Evolutionary conservation across 2,888 invertebrate species (phyloP), one percentile per base, ranked within the genome.

Genomic region (Agriopis aurantiaria): DNA sequence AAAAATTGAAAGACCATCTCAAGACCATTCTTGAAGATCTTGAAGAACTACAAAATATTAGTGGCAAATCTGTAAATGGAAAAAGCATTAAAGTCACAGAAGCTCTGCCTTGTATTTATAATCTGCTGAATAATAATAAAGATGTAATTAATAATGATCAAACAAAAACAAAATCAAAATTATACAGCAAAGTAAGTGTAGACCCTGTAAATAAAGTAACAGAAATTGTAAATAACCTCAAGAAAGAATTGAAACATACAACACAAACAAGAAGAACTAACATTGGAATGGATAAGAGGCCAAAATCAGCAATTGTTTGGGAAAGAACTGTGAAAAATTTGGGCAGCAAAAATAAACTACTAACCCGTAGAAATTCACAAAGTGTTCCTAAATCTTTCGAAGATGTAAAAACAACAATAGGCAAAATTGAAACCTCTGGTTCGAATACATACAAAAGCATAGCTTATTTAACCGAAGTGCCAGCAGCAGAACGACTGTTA

Each of bases 81-180:
- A 82, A 80, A 52, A 74, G 85, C 23, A 75, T 88, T 48, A 85
- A 85, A 64, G 80, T 93, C 57, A 79, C 82, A 5, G 87, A 91
- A 66, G 87, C 85, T 0, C 74, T 94, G 14, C 93, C 93, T 17
- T 93, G 93, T 72, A 85, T 93, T 71, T 88, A 87, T 71, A 90
- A 90, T 65, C 78, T 91, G 49, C 75, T 93, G 9, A 73, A 65
- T 41, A 63, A 65, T 40, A 65, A 51, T 45, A 51, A 59, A 48
- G 46, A 17, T 23, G 55, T 11, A 23, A 58, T 11, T 10, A 55
- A 55, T 8, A 40, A 40, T 10, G 12, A 41, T 40, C 8, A 40
- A n/a, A n/a, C 12, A 40, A 33, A 55, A 8, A 40, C 55, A n/a
- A 55, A 40, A 12, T 8, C n/a, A 40, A 55, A 33, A 55, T 7